Evolutionary conservation across 2,797 vertebrate species (phyloP).

Genomic region (Acridotheres tristis): DNA sequence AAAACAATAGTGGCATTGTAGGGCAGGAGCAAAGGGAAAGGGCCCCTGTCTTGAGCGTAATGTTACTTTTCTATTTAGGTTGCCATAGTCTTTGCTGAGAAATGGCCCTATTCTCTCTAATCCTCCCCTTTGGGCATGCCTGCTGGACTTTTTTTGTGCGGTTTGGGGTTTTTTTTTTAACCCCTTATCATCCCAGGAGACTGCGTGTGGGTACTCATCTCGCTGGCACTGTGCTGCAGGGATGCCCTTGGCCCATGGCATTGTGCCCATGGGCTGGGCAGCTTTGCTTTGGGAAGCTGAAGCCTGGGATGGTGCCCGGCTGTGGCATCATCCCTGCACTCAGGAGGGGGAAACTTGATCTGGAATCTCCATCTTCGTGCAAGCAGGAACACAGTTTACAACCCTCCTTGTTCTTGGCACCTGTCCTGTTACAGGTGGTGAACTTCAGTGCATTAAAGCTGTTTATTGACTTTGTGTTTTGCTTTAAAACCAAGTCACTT

Average conservation of each 20-base stretch:
- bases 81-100: conserved; percentile 59
- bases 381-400: neutral
- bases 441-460: neutral
- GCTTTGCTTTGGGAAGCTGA: neutral
- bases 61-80: conserved; percentile 63
- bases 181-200: neutral
- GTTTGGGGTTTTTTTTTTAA: neutral
- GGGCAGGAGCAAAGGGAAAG: conserved; percentile 41
- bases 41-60: conserved; percentile 49
- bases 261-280: rapidly evolving
- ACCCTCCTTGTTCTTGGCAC: neutral
- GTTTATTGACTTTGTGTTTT: rapidly evolving
- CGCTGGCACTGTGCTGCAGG: rapidly evolving
- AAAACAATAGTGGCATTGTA: conserved; percentile 70
- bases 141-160: conserved; percentile 15
- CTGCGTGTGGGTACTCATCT: neutral
- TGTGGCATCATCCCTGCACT: neutral
- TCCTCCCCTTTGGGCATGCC: conserved; percentile 57
- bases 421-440: neutral
- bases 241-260: neutral
- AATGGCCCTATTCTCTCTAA: conserved; percentile 66
- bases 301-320: neutral
- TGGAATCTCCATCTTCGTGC: neutral
- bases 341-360: neutral
- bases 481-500: neutral